phyloP scores from a whole-genome alignment of 2,113 vertebrate genomes.

The Siphamia tubifer region DNA sequence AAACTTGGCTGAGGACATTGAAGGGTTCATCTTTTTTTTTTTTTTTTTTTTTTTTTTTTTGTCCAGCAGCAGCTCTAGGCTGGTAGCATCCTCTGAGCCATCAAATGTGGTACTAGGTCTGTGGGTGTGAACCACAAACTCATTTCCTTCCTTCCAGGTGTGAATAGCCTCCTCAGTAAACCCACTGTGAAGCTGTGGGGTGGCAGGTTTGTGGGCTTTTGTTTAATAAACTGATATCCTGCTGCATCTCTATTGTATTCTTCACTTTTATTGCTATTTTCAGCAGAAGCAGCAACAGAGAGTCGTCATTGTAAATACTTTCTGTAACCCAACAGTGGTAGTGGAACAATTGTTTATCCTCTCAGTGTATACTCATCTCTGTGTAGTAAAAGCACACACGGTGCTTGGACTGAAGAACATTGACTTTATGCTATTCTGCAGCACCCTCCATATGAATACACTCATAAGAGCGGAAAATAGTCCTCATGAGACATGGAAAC shows the following conservation, averaged over 20 bases:
- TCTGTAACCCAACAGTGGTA: neutral
- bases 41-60: too few species aligned
- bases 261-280: slow-evolving; percentile 3
- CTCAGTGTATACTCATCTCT: neutral
- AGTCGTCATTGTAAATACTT: slow-evolving; percentile 3
- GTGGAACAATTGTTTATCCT: slow-evolving; percentile 21
- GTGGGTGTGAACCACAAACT: neutral
- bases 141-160: neutral
- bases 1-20: neutral
- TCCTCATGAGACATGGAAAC: too few species aligned
- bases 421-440: neutral
- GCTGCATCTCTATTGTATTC: slow-evolving; percentile 10
- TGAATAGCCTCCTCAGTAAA: neutral
- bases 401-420: slow-evolving; percentile 2
- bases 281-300: neutral
- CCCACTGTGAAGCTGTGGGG: neutral
- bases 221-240: slow-evolving; percentile 22
- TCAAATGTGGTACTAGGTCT: neutral
- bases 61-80: too few species aligned
- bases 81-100: neutral
- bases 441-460: neutral
- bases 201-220: neutral
- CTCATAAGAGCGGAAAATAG: neutral
- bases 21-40: too few species aligned
- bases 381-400: slow-evolving; percentile 1